A percentile compares a stretch with the other conserved stretches of the same genome.
phyloP scores from a whole-genome alignment of 1,140 invertebrate genomes.

The Apolygus lucorum region DNA sequence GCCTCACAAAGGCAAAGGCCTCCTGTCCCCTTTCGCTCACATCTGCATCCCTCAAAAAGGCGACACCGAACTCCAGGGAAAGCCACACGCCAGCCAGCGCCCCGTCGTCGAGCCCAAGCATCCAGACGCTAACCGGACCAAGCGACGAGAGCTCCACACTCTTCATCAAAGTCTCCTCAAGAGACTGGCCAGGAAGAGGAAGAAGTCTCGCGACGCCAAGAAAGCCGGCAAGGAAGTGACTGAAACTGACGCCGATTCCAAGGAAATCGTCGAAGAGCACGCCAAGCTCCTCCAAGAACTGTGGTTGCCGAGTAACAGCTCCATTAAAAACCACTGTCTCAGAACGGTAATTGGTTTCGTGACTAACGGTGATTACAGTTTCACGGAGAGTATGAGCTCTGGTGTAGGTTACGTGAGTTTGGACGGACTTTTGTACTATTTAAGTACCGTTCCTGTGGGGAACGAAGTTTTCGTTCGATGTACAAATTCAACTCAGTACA shows the following conservation, averaged over 20 bases:
- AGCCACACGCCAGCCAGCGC: not conserved
- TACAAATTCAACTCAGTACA: constrained; percentile 8
- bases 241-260: constrained; percentile 9
- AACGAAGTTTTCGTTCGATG: constrained; percentile 13
- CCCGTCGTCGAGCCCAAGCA: constrained; percentile 30
- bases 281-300: constrained; percentile 52
- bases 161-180: constrained; percentile 52
- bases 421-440: constrained; percentile 45
- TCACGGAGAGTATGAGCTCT: constrained; percentile 50
- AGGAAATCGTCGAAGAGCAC: constrained; percentile 44
- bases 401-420: constrained; percentile 59
- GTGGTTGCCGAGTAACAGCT: constrained; percentile 52
- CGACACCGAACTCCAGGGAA: constrained; percentile 23
- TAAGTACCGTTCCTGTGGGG: constrained; percentile 20
- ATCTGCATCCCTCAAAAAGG: constrained; percentile 31
- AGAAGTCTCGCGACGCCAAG: constrained; percentile 36
- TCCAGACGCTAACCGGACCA: constrained; percentile 39
- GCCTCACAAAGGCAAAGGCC: constrained; percentile 28
- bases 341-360: constrained; percentile 66
- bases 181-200: constrained; percentile 47
- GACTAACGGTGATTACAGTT: constrained; percentile 57
- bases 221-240: constrained; percentile 26
- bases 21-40: constrained; percentile 29
- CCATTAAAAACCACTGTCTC: constrained; percentile 51
- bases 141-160: constrained; percentile 46